Base-by-base conservation (phyloP, 2,888 invertebrate species). In the Conus canariensis region DNA sequence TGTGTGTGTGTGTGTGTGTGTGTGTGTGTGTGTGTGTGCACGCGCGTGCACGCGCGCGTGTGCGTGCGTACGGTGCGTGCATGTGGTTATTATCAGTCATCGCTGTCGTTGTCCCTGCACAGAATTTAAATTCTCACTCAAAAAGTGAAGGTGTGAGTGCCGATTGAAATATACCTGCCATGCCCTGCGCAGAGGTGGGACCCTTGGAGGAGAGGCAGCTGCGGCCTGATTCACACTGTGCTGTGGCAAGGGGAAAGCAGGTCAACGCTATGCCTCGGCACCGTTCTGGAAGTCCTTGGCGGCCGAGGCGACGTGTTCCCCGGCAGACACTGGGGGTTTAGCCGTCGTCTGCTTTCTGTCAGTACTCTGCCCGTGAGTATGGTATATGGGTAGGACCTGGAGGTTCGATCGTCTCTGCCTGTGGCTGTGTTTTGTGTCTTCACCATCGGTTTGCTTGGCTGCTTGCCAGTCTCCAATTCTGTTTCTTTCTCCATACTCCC, bases 301-400 rank as follows among this genome's bases (percentile, higher is more conserved):
- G 67, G 22, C 14, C 25, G 45, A 14, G 0, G 7, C 4, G 67
- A 86, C 64, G 3, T 86, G 59, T 86, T 86, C 58, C 67, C 86
- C 16, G 30, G 45, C 16, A 67, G 19, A 19, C 6, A 9, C 16
- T 86, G 86, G 86, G 86, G 86, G 67, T 86, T 86, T n/a, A 86
- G n/a, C 67, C 67, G 45, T 5, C 64, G 86, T 14, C 64, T 67
- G 86, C n/a, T 86, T 16, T 67, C 64, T 19, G 86, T 86, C 45
- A 86, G 86, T 45, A 86, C 86, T 1, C 86, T 86, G 19, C 86
- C 86, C 4, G 86, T 86, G 67, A 67, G 67, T 85, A 80, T 22
- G 2, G 22, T 83, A 3, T 7, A 12, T 12, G 16, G 80, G 22
- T 14, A 74, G 74, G 16, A 9, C 19, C 9, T 9, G 16, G 16